Conservation (phyloP, 2,113 vertebrate species). For the Aegotheles bennettii region DNA sequence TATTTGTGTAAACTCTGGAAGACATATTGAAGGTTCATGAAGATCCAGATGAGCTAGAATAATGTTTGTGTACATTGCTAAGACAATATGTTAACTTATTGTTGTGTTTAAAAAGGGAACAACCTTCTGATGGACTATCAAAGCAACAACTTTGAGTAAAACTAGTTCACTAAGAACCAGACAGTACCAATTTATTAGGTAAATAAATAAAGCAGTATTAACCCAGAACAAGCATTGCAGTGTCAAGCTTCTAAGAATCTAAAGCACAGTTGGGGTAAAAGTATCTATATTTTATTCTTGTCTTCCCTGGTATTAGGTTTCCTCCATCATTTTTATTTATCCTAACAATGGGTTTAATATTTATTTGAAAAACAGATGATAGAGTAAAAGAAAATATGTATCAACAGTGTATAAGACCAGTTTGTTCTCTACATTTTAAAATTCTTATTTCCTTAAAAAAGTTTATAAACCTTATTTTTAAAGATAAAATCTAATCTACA, state of each 20-base stretch:
- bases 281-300: not conserved
- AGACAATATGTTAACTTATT: not conserved
- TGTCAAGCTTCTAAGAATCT: not conserved
- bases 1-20: not conserved
- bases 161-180: not conserved
- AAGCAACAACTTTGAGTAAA: not conserved
- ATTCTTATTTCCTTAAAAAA: not conserved
- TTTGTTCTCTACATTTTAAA: not conserved
- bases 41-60: not conserved
- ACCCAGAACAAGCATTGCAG: not conserved
- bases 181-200: not conserved
- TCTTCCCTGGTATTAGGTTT: not conserved
- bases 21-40: not conserved
- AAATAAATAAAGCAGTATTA: not conserved
- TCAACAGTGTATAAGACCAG: not conserved
- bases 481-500: not conserved
- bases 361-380: not conserved
- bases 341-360: not conserved
- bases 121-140: not conserved
- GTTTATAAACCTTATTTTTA: not conserved
- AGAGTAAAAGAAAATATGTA: not conserved
- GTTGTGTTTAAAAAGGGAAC: not conserved
- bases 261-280: not conserved
- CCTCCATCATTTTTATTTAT: not conserved
- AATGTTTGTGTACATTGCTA: not conserved